A percentile compares a stretch with the other conserved stretches of the same genome.
phyloP scores from a whole-genome alignment of 2,888 invertebrate species.

The Athalia cordata region DNA sequence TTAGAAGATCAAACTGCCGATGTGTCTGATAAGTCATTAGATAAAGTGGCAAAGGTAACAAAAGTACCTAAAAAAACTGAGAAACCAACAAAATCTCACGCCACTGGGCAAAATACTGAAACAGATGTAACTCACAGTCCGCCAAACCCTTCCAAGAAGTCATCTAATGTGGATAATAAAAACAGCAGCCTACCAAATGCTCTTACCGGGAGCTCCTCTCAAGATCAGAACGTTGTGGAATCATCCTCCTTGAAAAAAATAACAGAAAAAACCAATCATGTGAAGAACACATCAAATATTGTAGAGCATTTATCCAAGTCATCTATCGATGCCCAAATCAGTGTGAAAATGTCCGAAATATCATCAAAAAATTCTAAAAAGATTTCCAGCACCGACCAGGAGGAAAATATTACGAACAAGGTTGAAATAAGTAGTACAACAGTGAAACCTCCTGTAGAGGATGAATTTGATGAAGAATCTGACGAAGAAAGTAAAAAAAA shows the following conservation, averaged over 20 bases:
- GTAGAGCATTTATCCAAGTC: constrained; percentile 18
- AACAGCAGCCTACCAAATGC: no score
- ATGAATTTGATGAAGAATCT: constrained; percentile 38
- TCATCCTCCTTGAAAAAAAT: neutral
- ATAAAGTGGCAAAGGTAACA: constrained; percentile 15
- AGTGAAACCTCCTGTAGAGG: constrained; percentile 70
- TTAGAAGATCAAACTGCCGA: constrained; percentile 36
- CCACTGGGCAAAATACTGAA: neutral
- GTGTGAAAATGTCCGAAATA: constrained; percentile 37
- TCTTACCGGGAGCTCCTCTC: neutral
- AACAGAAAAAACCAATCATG: no score
- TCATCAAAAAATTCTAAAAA: constrained; percentile 49
- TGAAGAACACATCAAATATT: neutral
- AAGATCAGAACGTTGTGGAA: neutral
- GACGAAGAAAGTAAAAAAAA: constrained; percentile 53
- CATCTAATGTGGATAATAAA: constrained; percentile 8
- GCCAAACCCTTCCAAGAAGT: constrained; percentile 22
- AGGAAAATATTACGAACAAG: constrained; percentile 69
- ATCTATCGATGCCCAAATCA: constrained; percentile 19
- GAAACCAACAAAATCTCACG: constrained; percentile 17
- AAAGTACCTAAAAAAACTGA: constrained; percentile 30
- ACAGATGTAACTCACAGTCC: neutral
- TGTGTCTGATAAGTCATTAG: neutral
- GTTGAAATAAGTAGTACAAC: constrained; percentile 74
- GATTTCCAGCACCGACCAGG: constrained; percentile 69